phyloP scores from a whole-genome alignment of 2,113 vertebrate species.

The Pterocles orientalis region DNA sequence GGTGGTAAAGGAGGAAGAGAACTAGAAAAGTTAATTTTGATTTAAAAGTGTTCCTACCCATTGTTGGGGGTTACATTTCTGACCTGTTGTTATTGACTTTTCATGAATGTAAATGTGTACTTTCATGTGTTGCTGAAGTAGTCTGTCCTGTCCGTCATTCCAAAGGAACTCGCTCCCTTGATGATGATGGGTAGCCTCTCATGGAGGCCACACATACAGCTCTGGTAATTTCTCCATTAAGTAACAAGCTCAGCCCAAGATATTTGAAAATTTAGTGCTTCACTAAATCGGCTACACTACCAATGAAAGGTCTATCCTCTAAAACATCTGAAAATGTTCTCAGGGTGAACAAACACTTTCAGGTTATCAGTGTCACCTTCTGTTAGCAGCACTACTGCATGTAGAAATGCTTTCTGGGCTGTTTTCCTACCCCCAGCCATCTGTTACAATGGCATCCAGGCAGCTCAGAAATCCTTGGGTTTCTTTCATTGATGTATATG shows the following conservation, averaged over 20 bases:
- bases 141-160: not conserved
- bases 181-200: not conserved
- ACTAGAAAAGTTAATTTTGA: not conserved
- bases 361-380: not conserved
- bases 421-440: not conserved
- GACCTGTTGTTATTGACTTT: not conserved
- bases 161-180: not conserved
- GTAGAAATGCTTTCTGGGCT: not conserved
- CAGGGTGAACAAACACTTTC: not conserved
- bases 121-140: not conserved
- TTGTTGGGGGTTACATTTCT: not conserved
- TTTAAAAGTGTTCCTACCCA: not conserved
- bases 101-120: not conserved
- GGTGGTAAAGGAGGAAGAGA: not conserved
- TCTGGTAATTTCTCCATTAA: not conserved
- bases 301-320: not conserved
- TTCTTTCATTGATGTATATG: not conserved
- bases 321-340: not conserved
- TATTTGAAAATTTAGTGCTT: not conserved
- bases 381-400: not conserved
- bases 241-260: not conserved
- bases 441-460: conserved; percentile 26
- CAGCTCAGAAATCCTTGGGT: not conserved
- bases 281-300: not conserved
- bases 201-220: not conserved